phyloP scores from a whole-genome alignment of 2,797 vertebrate species.

The Micropoecilia bifurca region DNA sequence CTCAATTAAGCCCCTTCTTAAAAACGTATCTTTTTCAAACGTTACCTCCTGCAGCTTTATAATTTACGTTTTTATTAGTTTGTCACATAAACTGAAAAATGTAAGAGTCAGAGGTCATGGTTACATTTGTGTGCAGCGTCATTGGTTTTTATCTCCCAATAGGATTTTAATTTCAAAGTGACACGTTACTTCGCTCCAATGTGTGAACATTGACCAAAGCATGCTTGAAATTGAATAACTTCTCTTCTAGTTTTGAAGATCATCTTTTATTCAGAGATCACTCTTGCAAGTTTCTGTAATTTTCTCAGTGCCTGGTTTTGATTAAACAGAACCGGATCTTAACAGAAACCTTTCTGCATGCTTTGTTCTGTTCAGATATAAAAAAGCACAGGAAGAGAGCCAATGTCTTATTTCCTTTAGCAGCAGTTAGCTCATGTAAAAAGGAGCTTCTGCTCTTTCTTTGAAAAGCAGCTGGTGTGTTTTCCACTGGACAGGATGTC shows the following conservation, averaged over 20 bases:
- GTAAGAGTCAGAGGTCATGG: neutral
- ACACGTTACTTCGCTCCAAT: constrained; percentile 22
- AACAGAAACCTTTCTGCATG: neutral
- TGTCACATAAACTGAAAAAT: neutral
- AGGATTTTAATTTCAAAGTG: neutral
- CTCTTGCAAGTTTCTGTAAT: constrained; percentile 9
- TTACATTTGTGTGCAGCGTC: neutral
- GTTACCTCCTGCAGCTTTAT: too few relatives aligned
- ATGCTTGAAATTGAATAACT: constrained; percentile 22
- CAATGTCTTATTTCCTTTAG: neutral
- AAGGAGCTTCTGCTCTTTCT: constrained; percentile 12
- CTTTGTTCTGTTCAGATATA: neutral
- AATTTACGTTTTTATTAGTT: neutral
- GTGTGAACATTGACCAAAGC: constrained; percentile 16
- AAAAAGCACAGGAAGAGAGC: neutral
- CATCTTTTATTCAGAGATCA: constrained; percentile 22
- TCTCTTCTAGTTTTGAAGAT: constrained; percentile 9
- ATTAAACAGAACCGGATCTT: constrained; percentile 22
- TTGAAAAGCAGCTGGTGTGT: constrained; percentile 27
- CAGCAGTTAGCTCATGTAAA: neutral
- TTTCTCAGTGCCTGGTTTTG: constrained; percentile 16
- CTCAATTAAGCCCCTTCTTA: too few relatives aligned
- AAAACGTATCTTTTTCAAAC: too few relatives aligned
- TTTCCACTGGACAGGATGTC: constrained; percentile 25
- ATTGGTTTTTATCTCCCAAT: neutral